Evolutionary conservation across 2,113 vertebrate species (phyloP).

Genomic region (Cavia aperea): DNA sequence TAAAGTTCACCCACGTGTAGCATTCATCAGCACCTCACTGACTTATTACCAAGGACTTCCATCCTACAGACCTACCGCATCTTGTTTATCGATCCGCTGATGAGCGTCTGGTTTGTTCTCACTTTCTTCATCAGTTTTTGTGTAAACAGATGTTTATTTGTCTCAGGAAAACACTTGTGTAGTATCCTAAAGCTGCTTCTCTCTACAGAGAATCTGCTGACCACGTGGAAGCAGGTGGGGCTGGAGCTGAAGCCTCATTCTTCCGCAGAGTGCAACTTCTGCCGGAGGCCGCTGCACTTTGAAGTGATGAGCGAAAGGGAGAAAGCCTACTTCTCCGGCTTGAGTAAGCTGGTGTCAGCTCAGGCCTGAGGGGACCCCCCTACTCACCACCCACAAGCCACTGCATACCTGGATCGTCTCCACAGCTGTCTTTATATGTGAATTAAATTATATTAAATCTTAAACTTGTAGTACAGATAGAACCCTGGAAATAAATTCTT

Average conservation of each 20-base stretch:
- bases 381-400: background rate
- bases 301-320: conserved; percentile 96
- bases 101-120: background rate
- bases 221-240: conserved; percentile 88
- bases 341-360: conserved; percentile 89
- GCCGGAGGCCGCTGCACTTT: conserved; percentile 93
- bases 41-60: background rate
- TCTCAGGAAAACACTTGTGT: background rate
- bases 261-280: conserved; percentile 92
- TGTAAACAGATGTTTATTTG: background rate
- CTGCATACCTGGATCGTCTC: conserved; percentile 7
- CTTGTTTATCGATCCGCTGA: background rate
- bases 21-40: background rate
- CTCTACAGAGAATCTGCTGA: conserved; percentile 84
- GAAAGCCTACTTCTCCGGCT: conserved; percentile 90
- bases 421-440: conserved; percentile 71
- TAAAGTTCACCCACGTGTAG: background rate
- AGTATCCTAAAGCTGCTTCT: background rate
- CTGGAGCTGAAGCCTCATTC: conserved; percentile 89
- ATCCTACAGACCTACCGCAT: no score
- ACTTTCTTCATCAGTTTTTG: background rate
- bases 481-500: conserved; percentile 74
- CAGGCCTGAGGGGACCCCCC: conserved; percentile 77
- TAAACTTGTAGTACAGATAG: conserved; percentile 64
- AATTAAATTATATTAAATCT: conserved; percentile 70